Conservation (phyloP, 2,888 invertebrate genomes). For the Zonitis immaculata region DNA sequence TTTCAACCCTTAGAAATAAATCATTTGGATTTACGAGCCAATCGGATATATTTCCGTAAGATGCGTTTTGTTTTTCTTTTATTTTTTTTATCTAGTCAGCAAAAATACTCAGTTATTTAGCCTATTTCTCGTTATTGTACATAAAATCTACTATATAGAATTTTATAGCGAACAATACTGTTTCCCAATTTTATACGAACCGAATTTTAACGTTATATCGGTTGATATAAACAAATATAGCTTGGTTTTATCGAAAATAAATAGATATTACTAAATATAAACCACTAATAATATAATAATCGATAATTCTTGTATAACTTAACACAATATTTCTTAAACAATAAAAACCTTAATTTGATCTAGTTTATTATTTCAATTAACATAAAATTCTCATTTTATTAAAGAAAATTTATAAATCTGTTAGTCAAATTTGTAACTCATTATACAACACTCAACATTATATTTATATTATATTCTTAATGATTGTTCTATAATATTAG, state of each 20-base stretch:
- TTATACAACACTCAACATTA: not conserved
- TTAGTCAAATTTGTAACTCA: not conserved
- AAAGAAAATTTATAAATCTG: not conserved
- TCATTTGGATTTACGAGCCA: slow-evolving; percentile 23
- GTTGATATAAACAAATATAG: no score
- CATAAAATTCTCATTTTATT: not conserved
- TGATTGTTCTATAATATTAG: no score
- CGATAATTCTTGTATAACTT: no score
- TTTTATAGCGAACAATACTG: slow-evolving; percentile 19
- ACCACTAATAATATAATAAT: no score
- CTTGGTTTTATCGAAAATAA: not conserved
- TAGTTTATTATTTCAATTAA: not conserved
- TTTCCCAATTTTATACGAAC: slow-evolving; percentile 16
- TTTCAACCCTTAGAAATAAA: slow-evolving; percentile 20
- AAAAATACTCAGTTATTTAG: slow-evolving; percentile 2
- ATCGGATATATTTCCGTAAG: slow-evolving; percentile 19
- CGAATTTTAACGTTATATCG: slow-evolving; percentile 17
- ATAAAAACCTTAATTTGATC: no score
- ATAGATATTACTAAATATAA: no score
- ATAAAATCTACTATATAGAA: slow-evolving; percentile 19
- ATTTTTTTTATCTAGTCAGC: slow-evolving; percentile 23
- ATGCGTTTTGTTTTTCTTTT: slow-evolving; percentile 19
- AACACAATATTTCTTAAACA: no score
- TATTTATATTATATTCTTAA: no score
- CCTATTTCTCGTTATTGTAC: slow-evolving; percentile 7